phyloP scores from a whole-genome alignment of 2,113 vertebrate species.

The Saguinus imperator region DNA sequence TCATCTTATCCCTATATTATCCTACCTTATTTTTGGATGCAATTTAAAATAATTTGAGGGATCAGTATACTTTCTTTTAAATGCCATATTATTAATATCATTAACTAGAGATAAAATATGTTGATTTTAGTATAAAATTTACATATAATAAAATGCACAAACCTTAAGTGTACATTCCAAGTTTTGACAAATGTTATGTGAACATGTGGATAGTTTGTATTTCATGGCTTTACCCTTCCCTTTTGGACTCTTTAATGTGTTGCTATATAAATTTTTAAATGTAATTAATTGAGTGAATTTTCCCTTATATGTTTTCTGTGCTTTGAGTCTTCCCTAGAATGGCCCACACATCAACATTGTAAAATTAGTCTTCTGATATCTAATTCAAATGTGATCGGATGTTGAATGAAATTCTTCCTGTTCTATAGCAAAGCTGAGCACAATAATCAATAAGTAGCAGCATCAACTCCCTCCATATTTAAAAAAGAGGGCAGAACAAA shows the following conservation, averaged over 20 bases:
- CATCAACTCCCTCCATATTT: fast-evolving
- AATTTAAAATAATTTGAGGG: background rate
- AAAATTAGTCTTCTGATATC: background rate
- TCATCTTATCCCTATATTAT: background rate
- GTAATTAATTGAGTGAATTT: background rate
- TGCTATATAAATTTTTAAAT: background rate
- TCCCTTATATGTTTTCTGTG: background rate
- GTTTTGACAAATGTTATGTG: background rate
- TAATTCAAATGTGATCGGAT: background rate
- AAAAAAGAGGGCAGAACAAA: background rate
- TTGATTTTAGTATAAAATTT: background rate
- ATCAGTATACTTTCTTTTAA: background rate
- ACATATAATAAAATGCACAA: background rate
- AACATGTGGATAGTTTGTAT: background rate
- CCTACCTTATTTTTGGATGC: background rate
- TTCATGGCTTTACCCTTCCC: background rate
- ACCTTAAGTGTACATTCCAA: background rate
- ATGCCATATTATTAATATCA: background rate
- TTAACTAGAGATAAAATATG: background rate
- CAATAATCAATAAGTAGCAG: background rate
- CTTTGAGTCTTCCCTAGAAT: background rate
- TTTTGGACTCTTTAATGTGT: background rate
- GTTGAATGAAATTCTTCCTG: background rate
- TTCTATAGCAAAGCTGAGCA: background rate
- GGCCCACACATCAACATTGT: background rate